Conservation (phyloP, 2,113 vertebrate species). For the Hemichromis elongatus region DNA sequence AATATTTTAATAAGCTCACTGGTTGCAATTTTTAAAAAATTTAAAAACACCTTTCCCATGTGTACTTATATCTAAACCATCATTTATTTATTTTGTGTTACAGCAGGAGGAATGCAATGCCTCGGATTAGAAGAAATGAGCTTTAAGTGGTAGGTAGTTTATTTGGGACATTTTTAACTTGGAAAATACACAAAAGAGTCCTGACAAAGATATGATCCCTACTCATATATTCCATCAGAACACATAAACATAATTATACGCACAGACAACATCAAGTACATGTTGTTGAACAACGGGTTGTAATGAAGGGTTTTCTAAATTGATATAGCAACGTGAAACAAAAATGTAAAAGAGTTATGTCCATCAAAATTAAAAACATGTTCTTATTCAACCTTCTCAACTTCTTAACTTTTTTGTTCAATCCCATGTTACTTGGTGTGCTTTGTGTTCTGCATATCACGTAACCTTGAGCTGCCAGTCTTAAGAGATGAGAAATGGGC, state of each 20-base stretch:
- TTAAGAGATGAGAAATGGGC: not conserved
- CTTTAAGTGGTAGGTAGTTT: not conserved
- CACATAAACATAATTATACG: not conserved
- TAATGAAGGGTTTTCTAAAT: not conserved
- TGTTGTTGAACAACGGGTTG: not conserved
- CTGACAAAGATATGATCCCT: not conserved
- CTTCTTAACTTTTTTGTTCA: not conserved
- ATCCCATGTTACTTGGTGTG: not conserved
- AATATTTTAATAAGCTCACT: not conserved
- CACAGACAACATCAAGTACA: not conserved
- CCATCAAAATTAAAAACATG: not conserved
- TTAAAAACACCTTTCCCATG: too few relatives aligned
- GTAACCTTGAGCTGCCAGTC: not conserved
- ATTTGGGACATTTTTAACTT: not conserved
- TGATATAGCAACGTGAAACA: not conserved
- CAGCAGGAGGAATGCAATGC: conserved; percentile 18
- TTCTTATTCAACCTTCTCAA: not conserved
- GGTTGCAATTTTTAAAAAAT: too few relatives aligned
- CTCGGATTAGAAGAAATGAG: not conserved
- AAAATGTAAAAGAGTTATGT: not conserved
- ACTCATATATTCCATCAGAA: not conserved
- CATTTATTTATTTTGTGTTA: not conserved
- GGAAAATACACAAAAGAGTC: not conserved
- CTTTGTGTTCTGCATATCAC: not conserved
- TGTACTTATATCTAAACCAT: too few relatives aligned